A percentile compares a stretch with the other conserved stretches of the same genome.
Evolutionary conservation across 2,113 vertebrate genomes (phyloP).

Genomic region (Alectura lathami): DNA sequence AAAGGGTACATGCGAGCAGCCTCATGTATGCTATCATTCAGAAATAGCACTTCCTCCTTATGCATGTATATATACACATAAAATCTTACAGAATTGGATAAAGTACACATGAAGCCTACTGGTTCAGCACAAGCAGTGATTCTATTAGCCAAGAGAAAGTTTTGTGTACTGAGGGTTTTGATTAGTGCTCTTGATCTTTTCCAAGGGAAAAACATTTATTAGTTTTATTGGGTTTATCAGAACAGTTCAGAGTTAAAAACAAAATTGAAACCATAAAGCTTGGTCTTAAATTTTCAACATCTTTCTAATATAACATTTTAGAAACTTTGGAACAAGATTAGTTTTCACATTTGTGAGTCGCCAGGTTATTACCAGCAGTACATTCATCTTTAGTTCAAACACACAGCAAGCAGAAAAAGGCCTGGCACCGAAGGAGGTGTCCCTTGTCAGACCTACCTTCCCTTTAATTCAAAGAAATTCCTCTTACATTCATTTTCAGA

Average conservation of each 20-base stretch:
- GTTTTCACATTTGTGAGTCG: neutral
- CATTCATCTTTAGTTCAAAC: neutral
- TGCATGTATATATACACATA: neutral
- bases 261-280: neutral
- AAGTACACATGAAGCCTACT: neutral
- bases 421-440: rapidly evolving
- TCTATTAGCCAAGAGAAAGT: neutral
- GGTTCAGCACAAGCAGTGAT: neutral
- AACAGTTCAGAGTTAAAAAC: neutral
- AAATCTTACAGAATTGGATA: neutral
- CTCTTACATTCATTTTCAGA: neutral
- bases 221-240: neutral
- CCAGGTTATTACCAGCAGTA: neutral
- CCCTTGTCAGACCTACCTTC: neutral
- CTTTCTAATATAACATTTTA: neutral
- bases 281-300: neutral
- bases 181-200: neutral
- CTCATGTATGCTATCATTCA: neutral
- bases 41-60: neutral
- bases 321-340: neutral
- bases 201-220: neutral
- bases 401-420: neutral
- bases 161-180: neutral
- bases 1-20: neutral
- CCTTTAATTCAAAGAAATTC: neutral